Percentiles rank a stretch among this genome's conserved stretches.
Conservation (phyloP, 1,140 invertebrate genomes). For the Leptinotarsa defecta region DNA sequence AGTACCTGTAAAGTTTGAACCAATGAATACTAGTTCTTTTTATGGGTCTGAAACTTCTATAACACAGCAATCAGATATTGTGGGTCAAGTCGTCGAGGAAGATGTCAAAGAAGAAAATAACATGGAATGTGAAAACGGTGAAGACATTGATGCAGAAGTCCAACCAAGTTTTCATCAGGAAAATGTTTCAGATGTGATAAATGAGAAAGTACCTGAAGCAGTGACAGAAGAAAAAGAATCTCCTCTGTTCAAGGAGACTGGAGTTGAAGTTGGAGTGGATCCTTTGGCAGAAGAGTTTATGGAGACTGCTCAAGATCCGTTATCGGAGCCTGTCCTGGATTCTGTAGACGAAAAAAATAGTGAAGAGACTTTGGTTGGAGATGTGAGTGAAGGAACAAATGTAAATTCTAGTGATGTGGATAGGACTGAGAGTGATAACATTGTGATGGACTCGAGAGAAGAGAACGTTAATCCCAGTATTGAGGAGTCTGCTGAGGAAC, state of each 20-base stretch:
- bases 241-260: neutral
- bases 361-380: neutral
- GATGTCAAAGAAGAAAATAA: neutral
- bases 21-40: too few relatives aligned
- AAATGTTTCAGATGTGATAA: too few relatives aligned
- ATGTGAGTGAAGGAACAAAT: neutral
- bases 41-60: too few relatives aligned
- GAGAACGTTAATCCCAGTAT: conserved; percentile 42
- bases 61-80: neutral
- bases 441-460: conserved; percentile 22
- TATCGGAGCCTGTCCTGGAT: too few relatives aligned
- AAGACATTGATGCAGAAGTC: too few relatives aligned
- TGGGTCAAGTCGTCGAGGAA: neutral
- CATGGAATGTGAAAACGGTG: neutral
- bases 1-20: too few relatives aligned
- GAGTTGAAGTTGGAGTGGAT: neutral
- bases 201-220: neutral
- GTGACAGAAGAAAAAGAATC: neutral
- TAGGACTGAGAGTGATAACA: conserved; percentile 15
- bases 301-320: neutral
- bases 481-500: conserved; percentile 62
- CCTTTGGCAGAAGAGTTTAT: neutral
- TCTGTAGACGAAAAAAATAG: neutral
- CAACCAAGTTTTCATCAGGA: too few relatives aligned
- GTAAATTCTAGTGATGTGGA: conserved; percentile 15